Conservation (phyloP, 2,797 vertebrate species). For the Mormyrus proboscirostris region DNA sequence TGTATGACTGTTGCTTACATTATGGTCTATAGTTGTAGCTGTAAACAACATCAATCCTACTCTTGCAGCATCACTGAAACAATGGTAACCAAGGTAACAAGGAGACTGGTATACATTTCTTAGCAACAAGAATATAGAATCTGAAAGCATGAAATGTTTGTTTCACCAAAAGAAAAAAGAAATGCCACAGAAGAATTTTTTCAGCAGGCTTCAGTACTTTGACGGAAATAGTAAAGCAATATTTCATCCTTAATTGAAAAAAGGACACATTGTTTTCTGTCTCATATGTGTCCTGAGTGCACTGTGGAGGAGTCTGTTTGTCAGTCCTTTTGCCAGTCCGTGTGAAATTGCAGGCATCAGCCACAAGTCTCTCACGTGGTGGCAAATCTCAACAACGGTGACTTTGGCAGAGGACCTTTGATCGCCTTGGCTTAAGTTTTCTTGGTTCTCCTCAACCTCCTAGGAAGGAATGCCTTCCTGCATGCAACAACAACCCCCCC, state of each 20-base stretch:
- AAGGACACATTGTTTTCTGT: not conserved
- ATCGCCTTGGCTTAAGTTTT: not conserved
- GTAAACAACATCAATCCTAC: conserved; percentile 24
- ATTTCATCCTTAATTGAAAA: not conserved
- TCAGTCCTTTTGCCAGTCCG: not conserved
- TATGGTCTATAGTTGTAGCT: conserved; percentile 9
- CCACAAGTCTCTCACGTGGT: not conserved
- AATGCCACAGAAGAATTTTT: conserved; percentile 48
- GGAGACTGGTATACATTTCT: conserved; percentile 41
- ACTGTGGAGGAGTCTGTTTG: not conserved
- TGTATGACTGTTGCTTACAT: not conserved
- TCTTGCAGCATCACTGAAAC: conserved; percentile 37
- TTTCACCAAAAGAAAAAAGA: conserved; percentile 37
- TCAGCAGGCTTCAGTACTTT: conserved; percentile 42
- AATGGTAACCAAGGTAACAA: conserved; percentile 50
- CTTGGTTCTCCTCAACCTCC: not conserved
- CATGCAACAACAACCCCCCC: not conserved
- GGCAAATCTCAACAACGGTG: not conserved
- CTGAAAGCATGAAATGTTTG: conserved; percentile 48
- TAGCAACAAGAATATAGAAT: conserved; percentile 45
- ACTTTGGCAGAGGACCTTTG: not conserved
- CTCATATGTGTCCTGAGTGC: not conserved
- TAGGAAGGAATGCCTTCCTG: not conserved
- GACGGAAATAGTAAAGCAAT: not conserved
- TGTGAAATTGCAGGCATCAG: not conserved